Percentiles rank a stretch among this genome's conserved stretches.
Conservation (phyloP, 2,113 vertebrate genomes). For the Poeciliopsis turrubarensis region DNA sequence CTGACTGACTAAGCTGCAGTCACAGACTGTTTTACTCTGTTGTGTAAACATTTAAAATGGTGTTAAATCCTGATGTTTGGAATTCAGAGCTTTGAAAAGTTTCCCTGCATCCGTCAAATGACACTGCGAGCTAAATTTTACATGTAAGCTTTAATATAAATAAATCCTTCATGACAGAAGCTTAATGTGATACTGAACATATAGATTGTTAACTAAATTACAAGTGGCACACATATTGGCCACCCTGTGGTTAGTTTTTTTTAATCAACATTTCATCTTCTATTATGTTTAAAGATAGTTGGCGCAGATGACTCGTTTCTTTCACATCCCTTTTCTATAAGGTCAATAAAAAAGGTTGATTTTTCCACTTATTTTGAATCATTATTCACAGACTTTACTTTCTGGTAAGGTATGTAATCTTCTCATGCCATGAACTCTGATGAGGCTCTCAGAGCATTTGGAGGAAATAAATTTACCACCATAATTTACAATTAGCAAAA, state of each 20-base stretch:
- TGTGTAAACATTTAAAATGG: slow-evolving; percentile 59
- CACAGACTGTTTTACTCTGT: slow-evolving; percentile 42
- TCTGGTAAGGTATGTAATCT: not conserved
- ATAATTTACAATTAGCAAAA: too few relatives aligned
- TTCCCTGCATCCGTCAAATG: not conserved
- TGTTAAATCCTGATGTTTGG: slow-evolving; percentile 24
- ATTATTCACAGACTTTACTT: not conserved
- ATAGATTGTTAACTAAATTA: not conserved
- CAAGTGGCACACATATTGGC: not conserved
- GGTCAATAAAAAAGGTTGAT: too few relatives aligned
- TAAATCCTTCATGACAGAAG: not conserved
- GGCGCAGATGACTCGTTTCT: not conserved
- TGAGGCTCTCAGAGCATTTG: too few relatives aligned
- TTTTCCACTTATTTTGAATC: not conserved
- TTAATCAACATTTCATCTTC: not conserved
- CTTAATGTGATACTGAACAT: not conserved
- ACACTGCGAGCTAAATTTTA: not conserved
- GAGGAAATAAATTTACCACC: too few relatives aligned
- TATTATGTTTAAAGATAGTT: too few relatives aligned
- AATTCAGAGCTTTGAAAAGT: slow-evolving; percentile 8
- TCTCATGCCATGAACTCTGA: not conserved
- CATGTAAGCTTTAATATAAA: not conserved
- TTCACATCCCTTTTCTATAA: too few relatives aligned
- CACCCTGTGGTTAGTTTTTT: not conserved
- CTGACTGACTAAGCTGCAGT: slow-evolving; percentile 27